phyloP scores from a whole-genome alignment of 1,140 invertebrate genomes.

The Melipona quadrifasciata region DNA sequence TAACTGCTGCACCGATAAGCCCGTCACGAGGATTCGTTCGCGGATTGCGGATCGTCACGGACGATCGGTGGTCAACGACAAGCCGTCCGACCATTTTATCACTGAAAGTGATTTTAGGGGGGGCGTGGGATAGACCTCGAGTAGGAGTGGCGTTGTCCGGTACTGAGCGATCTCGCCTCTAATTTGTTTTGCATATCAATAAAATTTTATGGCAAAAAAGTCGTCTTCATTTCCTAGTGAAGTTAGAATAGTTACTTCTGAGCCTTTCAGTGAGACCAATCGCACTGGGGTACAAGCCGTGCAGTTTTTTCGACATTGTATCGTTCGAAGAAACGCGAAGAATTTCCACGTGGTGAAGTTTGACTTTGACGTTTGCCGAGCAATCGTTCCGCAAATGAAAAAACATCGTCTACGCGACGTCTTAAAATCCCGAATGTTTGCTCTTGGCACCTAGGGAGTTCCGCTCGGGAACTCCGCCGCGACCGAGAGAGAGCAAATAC shows the following conservation, averaged over 20 bases:
- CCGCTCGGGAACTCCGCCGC: not conserved
- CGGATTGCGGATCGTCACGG: not conserved
- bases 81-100: not conserved
- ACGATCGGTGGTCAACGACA: not conserved
- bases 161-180: too few relatives aligned
- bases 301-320: not conserved
- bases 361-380: not conserved
- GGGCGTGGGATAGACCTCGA: too few relatives aligned
- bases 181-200: too few relatives aligned
- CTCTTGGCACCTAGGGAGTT: not conserved
- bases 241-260: too few relatives aligned
- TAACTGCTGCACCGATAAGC: constrained; percentile 41
- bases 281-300: too few relatives aligned
- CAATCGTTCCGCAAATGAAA: not conserved
- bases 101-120: too few relatives aligned
- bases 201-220: too few relatives aligned
- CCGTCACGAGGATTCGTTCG: not conserved
- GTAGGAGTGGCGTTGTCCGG: too few relatives aligned
- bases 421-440: not conserved
- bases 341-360: not conserved
- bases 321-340: not conserved
- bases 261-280: too few relatives aligned
- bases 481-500: too few relatives aligned
- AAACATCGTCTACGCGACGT: not conserved
- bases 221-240: too few relatives aligned